These are phyloP conservation scores for Gopherus evgoodei DNA, from an alignment of 2,113 vertebrate genomes.

Conservation along the genomic window DNA sequence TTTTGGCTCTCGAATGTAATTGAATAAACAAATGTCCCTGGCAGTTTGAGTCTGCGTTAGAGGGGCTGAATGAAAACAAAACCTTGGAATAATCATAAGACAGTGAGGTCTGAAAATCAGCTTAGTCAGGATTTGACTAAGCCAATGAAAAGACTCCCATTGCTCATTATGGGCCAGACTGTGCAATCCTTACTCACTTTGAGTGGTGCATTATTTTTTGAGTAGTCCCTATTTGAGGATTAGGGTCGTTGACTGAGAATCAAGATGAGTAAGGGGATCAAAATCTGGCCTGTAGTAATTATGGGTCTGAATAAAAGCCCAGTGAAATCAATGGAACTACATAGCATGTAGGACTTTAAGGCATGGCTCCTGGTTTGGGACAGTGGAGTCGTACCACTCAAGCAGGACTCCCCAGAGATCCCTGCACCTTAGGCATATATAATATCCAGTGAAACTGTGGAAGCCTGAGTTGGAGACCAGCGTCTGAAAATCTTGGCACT, in stretches of 20 bases:
- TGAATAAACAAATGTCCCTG: background rate
- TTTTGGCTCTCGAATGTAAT: background rate
- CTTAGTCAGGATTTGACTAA: no score
- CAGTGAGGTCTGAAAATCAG: background rate
- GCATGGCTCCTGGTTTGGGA: background rate
- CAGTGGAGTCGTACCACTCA: background rate
- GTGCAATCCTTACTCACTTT: background rate
- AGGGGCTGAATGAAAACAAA: background rate
- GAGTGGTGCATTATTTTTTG: background rate
- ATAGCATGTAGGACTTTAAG: background rate
- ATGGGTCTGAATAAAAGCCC: background rate
- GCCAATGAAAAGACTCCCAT: background rate
- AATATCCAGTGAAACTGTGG: background rate
- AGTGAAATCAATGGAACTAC: background rate
- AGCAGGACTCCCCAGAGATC: background rate
- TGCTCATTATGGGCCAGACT: accelerated
- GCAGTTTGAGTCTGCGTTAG: accelerated
- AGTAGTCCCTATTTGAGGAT: background rate
- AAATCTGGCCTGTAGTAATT: background rate
- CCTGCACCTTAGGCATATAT: background rate
- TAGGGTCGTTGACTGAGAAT: background rate
- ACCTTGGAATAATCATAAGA: background rate
- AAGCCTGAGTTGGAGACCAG: background rate
- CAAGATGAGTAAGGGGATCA: background rate
- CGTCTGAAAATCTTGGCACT: background rate